phyloP scores from a whole-genome alignment of 2,888 invertebrate genomes.

The Agrypnus murinus region DNA sequence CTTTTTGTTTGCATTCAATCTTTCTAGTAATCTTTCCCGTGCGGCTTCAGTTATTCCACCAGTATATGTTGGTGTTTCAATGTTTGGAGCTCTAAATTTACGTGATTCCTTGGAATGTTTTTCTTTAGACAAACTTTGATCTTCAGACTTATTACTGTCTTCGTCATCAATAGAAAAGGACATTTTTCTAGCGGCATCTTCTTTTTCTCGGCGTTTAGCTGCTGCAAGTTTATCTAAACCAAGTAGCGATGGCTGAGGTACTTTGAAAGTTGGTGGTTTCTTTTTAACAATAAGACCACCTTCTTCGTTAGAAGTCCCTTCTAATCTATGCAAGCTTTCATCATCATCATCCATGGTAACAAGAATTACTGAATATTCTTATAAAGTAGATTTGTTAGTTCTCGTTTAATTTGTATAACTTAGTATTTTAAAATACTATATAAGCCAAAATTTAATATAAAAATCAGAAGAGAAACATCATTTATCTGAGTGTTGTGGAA shows the following conservation, averaged over 20 bases:
- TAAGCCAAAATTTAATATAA: no score
- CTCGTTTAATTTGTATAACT: no score
- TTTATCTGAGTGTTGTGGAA: no score
- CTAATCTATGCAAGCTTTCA: slow-evolving; percentile 80
- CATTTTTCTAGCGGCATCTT: slow-evolving; percentile 78
- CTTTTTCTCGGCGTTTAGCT: slow-evolving; percentile 78
- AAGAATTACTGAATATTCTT: no score
- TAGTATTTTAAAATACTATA: no score
- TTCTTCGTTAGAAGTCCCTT: slow-evolving; percentile 78
- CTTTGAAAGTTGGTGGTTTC: slow-evolving; percentile 82
- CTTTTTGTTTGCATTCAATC: slow-evolving; percentile 73
- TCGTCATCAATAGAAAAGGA: slow-evolving; percentile 77
- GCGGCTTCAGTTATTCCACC: slow-evolving; percentile 92
- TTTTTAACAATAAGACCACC: slow-evolving; percentile 85
- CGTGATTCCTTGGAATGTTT: slow-evolving; percentile 69
- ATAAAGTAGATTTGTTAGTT: no score
- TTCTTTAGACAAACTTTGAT: slow-evolving; percentile 66
- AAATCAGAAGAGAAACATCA: no score
- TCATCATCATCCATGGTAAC: slow-evolving; percentile 69
- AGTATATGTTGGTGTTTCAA: slow-evolving; percentile 95
- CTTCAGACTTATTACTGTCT: slow-evolving; percentile 63
- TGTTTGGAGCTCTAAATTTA: slow-evolving; percentile 85
- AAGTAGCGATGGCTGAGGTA: slow-evolving; percentile 84
- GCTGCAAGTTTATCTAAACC: slow-evolving; percentile 91
- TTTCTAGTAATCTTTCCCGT: slow-evolving; percentile 81